phyloP scores from a whole-genome alignment of 2,888 invertebrate species.

The Nomada fucata region DNA sequence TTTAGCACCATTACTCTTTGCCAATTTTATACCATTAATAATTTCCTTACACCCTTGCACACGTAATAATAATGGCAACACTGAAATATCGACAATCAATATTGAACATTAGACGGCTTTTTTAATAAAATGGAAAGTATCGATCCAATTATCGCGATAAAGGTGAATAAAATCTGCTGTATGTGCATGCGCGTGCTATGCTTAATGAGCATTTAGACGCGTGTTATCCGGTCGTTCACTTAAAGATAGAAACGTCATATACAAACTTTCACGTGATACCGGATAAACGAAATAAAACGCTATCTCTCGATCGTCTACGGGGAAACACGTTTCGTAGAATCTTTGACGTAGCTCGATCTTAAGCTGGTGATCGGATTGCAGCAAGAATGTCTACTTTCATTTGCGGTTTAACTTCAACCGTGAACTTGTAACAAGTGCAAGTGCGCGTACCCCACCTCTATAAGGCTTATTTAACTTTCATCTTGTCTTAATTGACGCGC shows the following conservation, averaged over 20 bases:
- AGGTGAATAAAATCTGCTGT: background rate
- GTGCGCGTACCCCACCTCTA: conserved; percentile 12
- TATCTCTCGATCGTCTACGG: conserved; percentile 42
- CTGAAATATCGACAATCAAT: too few relatives aligned
- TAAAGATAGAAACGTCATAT: conserved; percentile 37
- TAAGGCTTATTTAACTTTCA: conserved; percentile 23
- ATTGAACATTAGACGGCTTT: too few relatives aligned
- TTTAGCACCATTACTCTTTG: too few relatives aligned
- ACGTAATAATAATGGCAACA: too few relatives aligned
- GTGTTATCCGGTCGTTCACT: conserved; percentile 63
- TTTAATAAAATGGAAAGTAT: conserved; percentile 30
- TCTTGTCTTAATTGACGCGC: background rate
- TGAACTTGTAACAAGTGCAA: conserved; percentile 57
- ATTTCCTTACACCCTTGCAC: too few relatives aligned
- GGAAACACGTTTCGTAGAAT: conserved; percentile 50
- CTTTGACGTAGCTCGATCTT: conserved; percentile 38
- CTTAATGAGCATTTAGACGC: conserved; percentile 35
- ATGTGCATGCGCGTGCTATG: background rate
- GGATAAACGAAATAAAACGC: conserved; percentile 31
- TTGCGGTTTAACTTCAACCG: conserved; percentile 34
- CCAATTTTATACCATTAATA: too few relatives aligned
- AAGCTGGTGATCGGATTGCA: conserved; percentile 27
- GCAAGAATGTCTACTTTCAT: conserved; percentile 64
- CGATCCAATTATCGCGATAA: background rate
- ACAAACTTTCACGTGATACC: conserved; percentile 67